Evolutionary conservation across 2,113 vertebrate species (phyloP).

Genomic region (Suricata suricatta): DNA sequence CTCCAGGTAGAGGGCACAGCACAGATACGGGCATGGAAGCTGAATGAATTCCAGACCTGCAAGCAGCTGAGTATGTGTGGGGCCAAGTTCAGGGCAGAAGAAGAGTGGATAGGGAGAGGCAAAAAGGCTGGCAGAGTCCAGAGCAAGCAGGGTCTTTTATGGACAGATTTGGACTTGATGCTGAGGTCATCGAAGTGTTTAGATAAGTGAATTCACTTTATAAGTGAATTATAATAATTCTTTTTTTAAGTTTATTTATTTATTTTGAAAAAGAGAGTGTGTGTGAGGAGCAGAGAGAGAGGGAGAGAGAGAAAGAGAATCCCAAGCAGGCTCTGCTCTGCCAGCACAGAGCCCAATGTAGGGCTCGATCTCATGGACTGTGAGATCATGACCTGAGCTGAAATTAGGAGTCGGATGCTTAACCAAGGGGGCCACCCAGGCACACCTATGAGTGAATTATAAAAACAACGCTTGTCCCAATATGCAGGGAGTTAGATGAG

Average conservation of each 20-base stretch:
- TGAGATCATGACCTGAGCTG: too few relatives aligned
- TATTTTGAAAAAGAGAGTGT: too few relatives aligned
- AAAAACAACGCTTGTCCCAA: neutral
- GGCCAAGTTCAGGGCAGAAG: neutral
- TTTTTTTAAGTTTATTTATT: too few relatives aligned
- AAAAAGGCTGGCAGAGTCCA: neutral
- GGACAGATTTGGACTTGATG: neutral
- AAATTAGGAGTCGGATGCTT: too few relatives aligned
- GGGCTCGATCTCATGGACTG: too few relatives aligned
- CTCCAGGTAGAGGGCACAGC: neutral
- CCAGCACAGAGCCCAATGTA: too few relatives aligned
- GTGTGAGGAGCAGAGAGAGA: too few relatives aligned
- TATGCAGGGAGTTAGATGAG: neutral
- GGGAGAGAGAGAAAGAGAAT: too few relatives aligned
- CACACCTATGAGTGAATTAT: neutral
- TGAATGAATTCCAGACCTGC: neutral
- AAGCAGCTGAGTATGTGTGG: neutral
- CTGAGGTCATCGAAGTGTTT: neutral
- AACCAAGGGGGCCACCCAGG: too few relatives aligned
- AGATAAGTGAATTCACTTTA: neutral
- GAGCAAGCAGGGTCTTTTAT: neutral
- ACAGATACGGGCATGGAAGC: neutral
- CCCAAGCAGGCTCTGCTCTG: too few relatives aligned
- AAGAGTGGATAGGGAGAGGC: neutral
- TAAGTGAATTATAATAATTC: neutral